Conservation (phyloP, 2,888 invertebrate species). For the Thymelicus acteon region DNA sequence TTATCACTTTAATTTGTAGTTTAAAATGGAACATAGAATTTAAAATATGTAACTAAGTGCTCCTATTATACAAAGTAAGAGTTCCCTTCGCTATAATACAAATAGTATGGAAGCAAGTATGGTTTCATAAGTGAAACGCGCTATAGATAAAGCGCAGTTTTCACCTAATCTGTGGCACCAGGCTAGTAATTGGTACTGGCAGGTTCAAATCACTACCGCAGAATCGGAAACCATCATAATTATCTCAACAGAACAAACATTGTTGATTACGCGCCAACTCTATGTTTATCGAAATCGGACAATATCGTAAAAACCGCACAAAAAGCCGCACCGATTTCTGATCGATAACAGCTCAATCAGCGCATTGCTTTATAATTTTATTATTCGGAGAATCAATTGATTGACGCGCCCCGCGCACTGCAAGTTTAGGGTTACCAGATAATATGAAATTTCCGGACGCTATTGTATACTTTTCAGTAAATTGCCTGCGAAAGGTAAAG, state of each 20-base stretch:
- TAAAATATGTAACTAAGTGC: no score
- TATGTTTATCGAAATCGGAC: slow-evolving; percentile 7
- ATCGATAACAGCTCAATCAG: slow-evolving; percentile 26
- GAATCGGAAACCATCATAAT: background rate
- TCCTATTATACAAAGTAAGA: no score
- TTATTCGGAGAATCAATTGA: slow-evolving; percentile 35
- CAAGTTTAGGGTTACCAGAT: background rate
- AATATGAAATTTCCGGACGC: background rate
- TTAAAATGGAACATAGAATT: no score
- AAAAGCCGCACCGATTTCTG: slow-evolving; percentile 37
- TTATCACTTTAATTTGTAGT: no score
- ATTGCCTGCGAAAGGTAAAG: no score
- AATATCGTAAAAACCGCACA: slow-evolving; percentile 34
- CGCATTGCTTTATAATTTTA: slow-evolving; percentile 31
- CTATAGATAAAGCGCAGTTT: background rate
- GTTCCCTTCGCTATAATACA: no score
- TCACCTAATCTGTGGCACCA: background rate
- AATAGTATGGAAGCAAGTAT: no score
- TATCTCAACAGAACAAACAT: slow-evolving; percentile 10
- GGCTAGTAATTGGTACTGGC: background rate
- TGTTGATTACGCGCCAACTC: slow-evolving; percentile 5
- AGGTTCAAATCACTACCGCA: background rate
- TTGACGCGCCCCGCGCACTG: slow-evolving; percentile 33
- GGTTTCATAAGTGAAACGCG: no score
- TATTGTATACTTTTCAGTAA: no score